Evolutionary conservation across 2,888 invertebrate species (phyloP).

Genomic region (Eumacrocentrus americanus): DNA sequence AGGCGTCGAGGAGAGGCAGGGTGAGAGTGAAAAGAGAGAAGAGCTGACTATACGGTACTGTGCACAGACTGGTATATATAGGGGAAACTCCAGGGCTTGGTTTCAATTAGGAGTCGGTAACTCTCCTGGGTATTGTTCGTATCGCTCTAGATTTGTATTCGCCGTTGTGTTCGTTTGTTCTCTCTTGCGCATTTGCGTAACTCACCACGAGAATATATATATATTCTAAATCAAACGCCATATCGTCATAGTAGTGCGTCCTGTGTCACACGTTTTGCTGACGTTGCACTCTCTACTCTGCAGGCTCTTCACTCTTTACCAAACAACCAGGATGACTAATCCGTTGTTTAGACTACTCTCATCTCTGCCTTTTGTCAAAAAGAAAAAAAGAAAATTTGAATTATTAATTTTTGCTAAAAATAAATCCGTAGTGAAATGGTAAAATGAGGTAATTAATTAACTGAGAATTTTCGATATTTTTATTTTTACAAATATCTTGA

Average conservation of each 20-base stretch:
- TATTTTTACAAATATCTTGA: too few species aligned
- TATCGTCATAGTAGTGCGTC: constrained; percentile 28
- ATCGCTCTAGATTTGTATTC: constrained; percentile 61
- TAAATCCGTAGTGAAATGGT: too few species aligned
- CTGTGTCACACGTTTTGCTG: constrained; percentile 21
- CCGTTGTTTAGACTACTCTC: constrained; percentile 12
- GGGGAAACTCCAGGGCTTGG: constrained; percentile 48
- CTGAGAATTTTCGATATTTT: too few species aligned
- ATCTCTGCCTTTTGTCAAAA: neutral
- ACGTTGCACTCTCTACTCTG: constrained; percentile 25
- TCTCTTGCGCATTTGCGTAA: constrained; percentile 31
- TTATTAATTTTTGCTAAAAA: neutral
- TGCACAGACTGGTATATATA: constrained; percentile 4
- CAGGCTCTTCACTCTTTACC: constrained; percentile 14
- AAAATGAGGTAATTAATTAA: too few species aligned
- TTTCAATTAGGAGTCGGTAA: constrained; percentile 62
- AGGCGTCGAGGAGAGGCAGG: constrained; percentile 42
- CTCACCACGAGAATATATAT: constrained; percentile 23
- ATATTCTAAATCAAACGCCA: constrained; percentile 8
- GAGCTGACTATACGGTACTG: constrained; percentile 4
- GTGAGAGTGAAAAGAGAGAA: constrained; percentile 31
- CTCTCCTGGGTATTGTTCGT: constrained; percentile 61
- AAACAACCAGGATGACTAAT: constrained; percentile 1
- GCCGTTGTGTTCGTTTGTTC: constrained; percentile 51
- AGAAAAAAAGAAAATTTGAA: neutral